Evolutionary conservation across 1,140 invertebrate species (phyloP).

Genomic region (Diprion similis): DNA sequence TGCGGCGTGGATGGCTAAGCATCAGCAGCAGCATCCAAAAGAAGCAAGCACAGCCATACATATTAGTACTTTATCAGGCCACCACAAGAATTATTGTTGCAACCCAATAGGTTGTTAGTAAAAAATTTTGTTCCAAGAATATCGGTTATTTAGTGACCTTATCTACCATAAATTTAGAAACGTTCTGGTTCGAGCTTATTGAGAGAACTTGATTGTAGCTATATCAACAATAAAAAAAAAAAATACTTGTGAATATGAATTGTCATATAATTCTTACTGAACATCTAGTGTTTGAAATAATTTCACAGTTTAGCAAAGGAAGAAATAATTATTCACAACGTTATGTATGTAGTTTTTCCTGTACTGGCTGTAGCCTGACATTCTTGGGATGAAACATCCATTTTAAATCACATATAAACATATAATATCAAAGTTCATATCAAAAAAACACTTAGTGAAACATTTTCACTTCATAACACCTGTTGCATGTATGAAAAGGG

Average conservation of each 20-base stretch:
- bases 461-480: background rate
- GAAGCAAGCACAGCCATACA: conserved; percentile 27
- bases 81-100: background rate
- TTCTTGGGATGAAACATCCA: background rate
- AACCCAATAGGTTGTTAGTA: too few species aligned
- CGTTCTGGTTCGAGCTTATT: too few species aligned
- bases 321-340: too few species aligned
- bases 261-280: too few species aligned
- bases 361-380: background rate
- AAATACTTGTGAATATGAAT: too few species aligned
- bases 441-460: background rate
- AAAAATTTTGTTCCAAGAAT: too few species aligned
- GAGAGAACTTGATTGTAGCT: too few species aligned
- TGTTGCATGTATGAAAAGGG: background rate
- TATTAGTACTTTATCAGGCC: background rate
- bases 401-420: background rate
- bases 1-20: conserved; percentile 26
- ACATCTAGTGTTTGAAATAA: too few species aligned
- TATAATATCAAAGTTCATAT: background rate
- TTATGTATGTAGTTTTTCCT: background rate
- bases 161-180: too few species aligned
- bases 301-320: too few species aligned
- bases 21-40: conserved; percentile 33
- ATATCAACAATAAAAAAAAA: too few species aligned
- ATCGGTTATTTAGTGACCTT: too few species aligned